Base-by-base conservation (phyloP, 1,140 invertebrate genomes). In the Amphibalanus amphitrite region DNA sequence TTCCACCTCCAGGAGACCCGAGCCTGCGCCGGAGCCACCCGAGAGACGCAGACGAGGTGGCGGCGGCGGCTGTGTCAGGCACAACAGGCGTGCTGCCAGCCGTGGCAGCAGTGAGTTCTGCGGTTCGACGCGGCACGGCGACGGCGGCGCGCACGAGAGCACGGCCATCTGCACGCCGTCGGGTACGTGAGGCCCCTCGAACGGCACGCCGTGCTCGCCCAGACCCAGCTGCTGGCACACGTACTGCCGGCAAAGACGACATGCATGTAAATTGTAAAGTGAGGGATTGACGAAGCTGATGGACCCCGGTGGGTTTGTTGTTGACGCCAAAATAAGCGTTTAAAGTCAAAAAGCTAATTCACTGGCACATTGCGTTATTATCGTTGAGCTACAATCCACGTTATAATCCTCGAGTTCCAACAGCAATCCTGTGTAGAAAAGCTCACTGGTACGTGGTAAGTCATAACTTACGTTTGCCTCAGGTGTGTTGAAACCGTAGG, bases 81-180 rank as follows among this genome's bases (percentile, higher is more conserved):
- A 59, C 6, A 20, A 8, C 13, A 59, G 47, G 6, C 47, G 47
- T 20, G 47, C 20, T 1, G 47, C 10, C 1, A 1, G 13, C 13
- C 47, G 47, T 20, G 47, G 47, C 20, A 59, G 47, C 47, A 59
- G 47, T 1, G 47, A 17, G 47, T 59, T 59, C 47, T 59, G 47
- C 17, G 47, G 13, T 20, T 59, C 47, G 6, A 59, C 47, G 6
- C 47, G 6, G 47, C 47, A 59, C 13, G 47, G 13, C 13, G 47
- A 8, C 47, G 47, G 47, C 47, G 47, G 47, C 47, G 47, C 10
- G 28, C 65, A 67, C 26, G 26, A 20, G n/a, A 67, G n/a, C 28
- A 28, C 65, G 65, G 65, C 65, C 65, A 67, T 67, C 65, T 67
- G 65, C n/a, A 28, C 26, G 28, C 26, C 23, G n/a, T 67, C 65